Evolutionary conservation across 2,113 vertebrate genomes (phyloP), one percentile per base, ranked within the genome.

Genomic region (Pipa parva): DNA sequence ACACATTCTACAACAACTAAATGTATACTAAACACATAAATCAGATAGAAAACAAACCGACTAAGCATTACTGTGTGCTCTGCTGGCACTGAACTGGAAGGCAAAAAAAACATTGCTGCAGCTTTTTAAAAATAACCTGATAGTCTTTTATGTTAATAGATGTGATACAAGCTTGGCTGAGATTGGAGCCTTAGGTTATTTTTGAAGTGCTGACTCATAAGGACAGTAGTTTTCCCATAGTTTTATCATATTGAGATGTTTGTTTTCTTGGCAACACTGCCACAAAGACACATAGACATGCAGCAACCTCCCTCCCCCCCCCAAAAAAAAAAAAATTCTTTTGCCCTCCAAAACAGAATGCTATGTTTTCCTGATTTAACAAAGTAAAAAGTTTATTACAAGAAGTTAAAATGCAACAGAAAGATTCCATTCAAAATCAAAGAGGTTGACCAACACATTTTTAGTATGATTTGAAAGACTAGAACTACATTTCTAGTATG

Each of bases 341-440:
- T 37, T 24, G 26, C 64, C 45, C 49, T 37, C 56, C 45, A 15
- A 37, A 68, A 50, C 29, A 37, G 11, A 50, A 36, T 57, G 26
- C 11, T 20, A 21, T 49, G 21, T 6, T n/a, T n/a, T 33, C 33
- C 27, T 57, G 26, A 48, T 9, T 58, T 24, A 49, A 24, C 25
- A 15, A 52, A 63, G 50, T 54, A 24, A 64, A 15, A 29, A 64
- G 25, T 42, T 11, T 7, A 18, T 18, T 56, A 64, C 60, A 72
- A 79, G 31, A 15, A 59, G 31, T 59, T 59, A 59, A 50, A 67
- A 45, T 59, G 64, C 39, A 59, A 45, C 54, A 67, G 64, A 59
- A 67, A 66, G 63, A 36, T 31, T 59, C 28, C 15, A 7, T 39
- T 27, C 36, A 55, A 45, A 15, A 31, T 45, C 13, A 20, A 55